Base-by-base conservation (phyloP, 2,888 invertebrate species). In the Eupithecia inturbata region DNA sequence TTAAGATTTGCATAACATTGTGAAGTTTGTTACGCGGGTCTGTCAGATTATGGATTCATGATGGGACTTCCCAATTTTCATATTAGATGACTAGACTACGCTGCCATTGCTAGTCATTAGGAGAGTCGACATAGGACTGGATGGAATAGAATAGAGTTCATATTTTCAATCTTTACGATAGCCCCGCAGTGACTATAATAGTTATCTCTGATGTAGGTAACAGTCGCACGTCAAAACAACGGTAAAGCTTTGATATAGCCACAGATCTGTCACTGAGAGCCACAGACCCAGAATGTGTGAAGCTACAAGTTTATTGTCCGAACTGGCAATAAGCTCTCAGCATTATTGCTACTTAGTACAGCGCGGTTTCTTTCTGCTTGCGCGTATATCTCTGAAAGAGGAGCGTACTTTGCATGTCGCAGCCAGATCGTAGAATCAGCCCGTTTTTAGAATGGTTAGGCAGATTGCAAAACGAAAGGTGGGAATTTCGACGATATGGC, bases 1-100 rank as follows among this genome's bases (percentile, higher is more conserved):
- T 69, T 57, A 67, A 39, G 31, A 70, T 74, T 73, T 70, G 57
- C 66, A 62, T 74, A 49, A 33, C 62, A 63, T 68, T 41, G 68
- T 31, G 31, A 64, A 63, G 33, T 41, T 67, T 45, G 60, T 49
- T 16, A 66, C n/a, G n/a, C 66, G 66, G 66, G 41, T 67, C 67
- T 73, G 64, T 66, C 57, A 39, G 26, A 57, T 57, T 57, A 57
- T 57, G 26, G 26, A 72, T 72, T 68, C 72, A 72, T 68, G 72
- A 66, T 64, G 4, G 22, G n/a, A 22, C n/a, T 64, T 64, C 63
- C 36, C 36, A 36, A 33, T 31, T 33, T 33, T 64, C 63, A 19
- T 64, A 33, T 19, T n/a, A 22, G 9, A 64, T 10, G 1, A 63
- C n/a, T 33, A 19, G 3, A 33, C 19, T 31, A 26, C 14, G 16